Base-by-base conservation (phyloP, 2,113 vertebrate genomes). In the Pterocles burchelli region DNA sequence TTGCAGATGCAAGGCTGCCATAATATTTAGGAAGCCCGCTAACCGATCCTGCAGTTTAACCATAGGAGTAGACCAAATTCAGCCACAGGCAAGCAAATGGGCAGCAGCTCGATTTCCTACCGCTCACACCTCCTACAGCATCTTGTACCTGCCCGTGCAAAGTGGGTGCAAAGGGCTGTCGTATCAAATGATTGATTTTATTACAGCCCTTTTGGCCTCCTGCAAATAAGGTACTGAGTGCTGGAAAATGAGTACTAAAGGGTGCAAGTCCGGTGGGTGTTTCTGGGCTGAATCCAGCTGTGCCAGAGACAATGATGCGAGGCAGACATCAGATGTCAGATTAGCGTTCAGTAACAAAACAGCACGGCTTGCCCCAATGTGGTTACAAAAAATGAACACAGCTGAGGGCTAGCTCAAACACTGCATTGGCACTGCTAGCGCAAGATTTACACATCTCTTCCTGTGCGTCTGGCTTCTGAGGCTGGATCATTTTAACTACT, bases 261-360 rank as follows among this genome's bases (percentile, higher is more conserved):
- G 67, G 49, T 80, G 67, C 26, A 9, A 71, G 71, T 6, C 63
- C 2, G 0, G 79, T 38, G 79, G 67, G 81, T 89, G 87, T 66
- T 61, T 54, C 94, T 88, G 91, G 81, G 93, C 66, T 38, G 90
- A 80, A 41, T 90, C 92, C 95, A 95, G 95, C 88, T 93, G 88
- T 90, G 82, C 74, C 78, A 2, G n/a, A 22, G 71, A 85, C 85
- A 91, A 63, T 51, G 78, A 43, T 54, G 62, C 1, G 15, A 96
- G 78, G 91, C 81, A 82, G 88, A 90, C 74, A 58, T 96, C 94
- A 94, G 78, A 71, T 63, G 71, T 94, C 85, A 94, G 52, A 85
- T 96, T 66, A 90, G 59, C 0, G 3, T 1, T 36, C 4, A 20
- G 90, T 11, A 74, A 86, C 90, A 94, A 67, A 85, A 46, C 72